phyloP scores from a whole-genome alignment of 2,888 invertebrate genomes.

The Ditylenchus weischeri region DNA sequence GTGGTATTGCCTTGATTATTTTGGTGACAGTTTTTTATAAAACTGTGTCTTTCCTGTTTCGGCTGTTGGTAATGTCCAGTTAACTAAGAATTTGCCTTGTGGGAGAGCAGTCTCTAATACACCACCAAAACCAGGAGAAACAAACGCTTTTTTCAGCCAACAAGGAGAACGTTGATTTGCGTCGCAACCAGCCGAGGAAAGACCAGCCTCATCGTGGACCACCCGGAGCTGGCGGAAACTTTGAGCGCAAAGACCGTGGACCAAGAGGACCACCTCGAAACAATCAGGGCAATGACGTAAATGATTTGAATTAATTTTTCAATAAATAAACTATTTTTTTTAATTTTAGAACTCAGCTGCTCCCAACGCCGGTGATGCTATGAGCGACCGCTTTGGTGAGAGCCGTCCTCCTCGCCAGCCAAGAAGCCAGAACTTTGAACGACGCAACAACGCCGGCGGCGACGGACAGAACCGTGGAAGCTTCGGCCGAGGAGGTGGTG shows the following conservation, averaged over 20 bases:
- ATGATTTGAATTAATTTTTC: constrained; percentile 1
- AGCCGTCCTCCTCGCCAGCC: constrained; percentile 19
- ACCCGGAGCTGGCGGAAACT: background rate
- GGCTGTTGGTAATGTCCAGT: too few species aligned
- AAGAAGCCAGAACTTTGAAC: constrained; percentile 3
- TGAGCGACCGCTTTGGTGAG: constrained; percentile 22
- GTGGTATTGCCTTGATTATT: too few species aligned
- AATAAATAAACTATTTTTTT: background rate
- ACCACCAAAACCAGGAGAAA: too few species aligned
- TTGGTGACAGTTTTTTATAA: too few species aligned
- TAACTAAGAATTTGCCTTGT: too few species aligned
- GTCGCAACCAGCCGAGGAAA: constrained; percentile 15
- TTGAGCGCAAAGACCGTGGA: constrained; percentile 15
- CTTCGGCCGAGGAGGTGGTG: constrained; percentile 13
- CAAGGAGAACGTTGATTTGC: constrained; percentile 20
- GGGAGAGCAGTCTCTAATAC: too few species aligned
- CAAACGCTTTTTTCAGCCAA: constrained; percentile 12
- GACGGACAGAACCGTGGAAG: constrained; percentile 10
- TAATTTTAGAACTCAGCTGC: background rate
- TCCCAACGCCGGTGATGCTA: constrained; percentile 13
- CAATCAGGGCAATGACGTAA: background rate
- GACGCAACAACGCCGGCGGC: constrained; percentile 6
- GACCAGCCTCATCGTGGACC: constrained; percentile 3
- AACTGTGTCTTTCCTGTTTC: too few species aligned
- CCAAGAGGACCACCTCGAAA: constrained; percentile 12